These are phyloP conservation scores for Stenodera caucasica DNA, from an alignment of 2,888 invertebrate species.

Conservation along the genomic window DNA sequence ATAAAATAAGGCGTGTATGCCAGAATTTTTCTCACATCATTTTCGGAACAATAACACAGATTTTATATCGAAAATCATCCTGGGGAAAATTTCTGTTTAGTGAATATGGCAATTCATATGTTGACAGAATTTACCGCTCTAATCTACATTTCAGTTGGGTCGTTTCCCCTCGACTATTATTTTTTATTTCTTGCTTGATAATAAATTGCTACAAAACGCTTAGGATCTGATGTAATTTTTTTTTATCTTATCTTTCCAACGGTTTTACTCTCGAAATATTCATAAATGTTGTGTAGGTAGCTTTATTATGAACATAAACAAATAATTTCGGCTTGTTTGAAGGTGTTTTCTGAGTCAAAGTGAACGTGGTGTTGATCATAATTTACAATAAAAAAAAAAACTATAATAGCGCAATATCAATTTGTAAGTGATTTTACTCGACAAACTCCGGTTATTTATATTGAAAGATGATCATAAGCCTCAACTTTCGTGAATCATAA, in stretches of 20 bases:
- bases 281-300: background rate
- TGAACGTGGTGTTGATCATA: background rate
- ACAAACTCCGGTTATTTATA: no score
- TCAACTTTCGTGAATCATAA: background rate
- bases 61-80: no score
- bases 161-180: background rate
- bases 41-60: no score
- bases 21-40: no score
- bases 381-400: no score
- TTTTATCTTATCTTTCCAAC: background rate
- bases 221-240: background rate
- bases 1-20: no score
- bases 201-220: background rate
- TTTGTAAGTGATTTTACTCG: no score
- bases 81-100: no score
- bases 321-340: background rate
- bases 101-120: no score
- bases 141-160: background rate
- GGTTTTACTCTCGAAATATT: background rate
- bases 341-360: background rate
- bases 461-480: no score
- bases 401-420: no score
- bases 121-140: no score
- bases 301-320: background rate
- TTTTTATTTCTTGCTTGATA: background rate